phyloP scores from a whole-genome alignment of 2,797 vertebrate species.

The Sparus aurata region DNA sequence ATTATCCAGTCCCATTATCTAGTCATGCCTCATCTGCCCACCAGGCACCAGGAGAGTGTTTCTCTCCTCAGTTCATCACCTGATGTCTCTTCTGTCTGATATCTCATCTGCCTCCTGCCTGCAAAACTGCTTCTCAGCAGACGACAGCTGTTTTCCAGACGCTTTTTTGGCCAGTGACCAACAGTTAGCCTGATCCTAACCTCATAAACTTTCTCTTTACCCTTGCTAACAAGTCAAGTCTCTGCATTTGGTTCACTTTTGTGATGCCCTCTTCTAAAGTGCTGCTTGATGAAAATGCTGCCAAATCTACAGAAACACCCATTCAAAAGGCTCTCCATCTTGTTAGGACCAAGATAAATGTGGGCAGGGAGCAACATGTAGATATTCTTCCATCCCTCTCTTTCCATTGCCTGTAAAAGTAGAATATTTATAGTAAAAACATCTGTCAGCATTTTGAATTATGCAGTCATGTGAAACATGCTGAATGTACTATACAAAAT shows the following conservation, averaged over 20 bases:
- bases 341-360: background rate
- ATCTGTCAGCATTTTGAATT: slow-evolving; percentile 2
- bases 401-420: background rate
- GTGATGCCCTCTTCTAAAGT: background rate
- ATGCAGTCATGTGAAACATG: background rate
- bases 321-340: background rate
- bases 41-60: background rate
- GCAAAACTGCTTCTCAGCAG: slow-evolving; percentile 11
- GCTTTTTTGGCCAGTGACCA: no score
- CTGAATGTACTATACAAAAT: background rate
- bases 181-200: slow-evolving; percentile 16
- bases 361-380: background rate
- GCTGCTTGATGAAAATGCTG: background rate
- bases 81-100: background rate
- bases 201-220: slow-evolving; percentile 1
- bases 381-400: background rate
- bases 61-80: background rate
- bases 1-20: background rate
- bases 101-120: slow-evolving; percentile 14
- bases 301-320: background rate
- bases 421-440: background rate
- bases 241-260: background rate
- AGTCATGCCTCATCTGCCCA: slow-evolving; percentile 18
- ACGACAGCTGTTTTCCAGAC: background rate
- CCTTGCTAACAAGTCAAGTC: background rate